Conservation (phyloP, 2,113 vertebrate species). For the Prunella himalayana region DNA sequence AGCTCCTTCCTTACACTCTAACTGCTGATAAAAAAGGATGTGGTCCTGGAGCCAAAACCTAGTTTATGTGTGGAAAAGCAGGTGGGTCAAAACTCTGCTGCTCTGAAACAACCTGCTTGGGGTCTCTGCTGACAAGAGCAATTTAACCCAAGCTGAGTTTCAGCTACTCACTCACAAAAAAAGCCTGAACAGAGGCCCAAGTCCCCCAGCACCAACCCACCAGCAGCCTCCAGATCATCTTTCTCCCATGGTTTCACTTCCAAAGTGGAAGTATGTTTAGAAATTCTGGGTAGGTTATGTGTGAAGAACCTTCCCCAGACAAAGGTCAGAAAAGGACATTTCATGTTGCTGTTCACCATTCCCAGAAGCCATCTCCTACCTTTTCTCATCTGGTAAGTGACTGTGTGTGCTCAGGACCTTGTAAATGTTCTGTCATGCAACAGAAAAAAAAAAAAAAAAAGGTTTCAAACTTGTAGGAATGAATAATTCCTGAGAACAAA, state of each 20-base stretch:
- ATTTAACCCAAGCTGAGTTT: background rate
- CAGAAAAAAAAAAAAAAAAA: background rate
- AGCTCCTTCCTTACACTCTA: background rate
- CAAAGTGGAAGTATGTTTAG: background rate
- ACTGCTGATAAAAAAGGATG: background rate
- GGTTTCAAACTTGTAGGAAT: background rate
- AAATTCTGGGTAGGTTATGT: background rate
- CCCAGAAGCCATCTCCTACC: constrained; percentile 70
- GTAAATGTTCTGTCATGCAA: constrained; percentile 80
- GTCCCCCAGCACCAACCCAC: too few relatives aligned
- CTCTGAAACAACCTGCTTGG: background rate
- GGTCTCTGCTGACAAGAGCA: background rate
- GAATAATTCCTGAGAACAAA: constrained; percentile 27
- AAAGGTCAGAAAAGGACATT: background rate
- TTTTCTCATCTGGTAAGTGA: constrained; percentile 65
- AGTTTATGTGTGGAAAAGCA: background rate
- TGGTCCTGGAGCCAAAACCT: background rate
- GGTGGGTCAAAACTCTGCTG: background rate
- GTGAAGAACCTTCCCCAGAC: background rate
- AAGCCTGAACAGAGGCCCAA: background rate
- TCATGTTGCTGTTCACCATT: background rate
- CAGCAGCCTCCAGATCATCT: background rate
- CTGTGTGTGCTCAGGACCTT: constrained; percentile 77
- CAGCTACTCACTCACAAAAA: background rate
- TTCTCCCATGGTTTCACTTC: background rate